These are phyloP conservation scores for Polyergus mexicanus DNA, from an alignment of 1,140 invertebrate genomes.

Conservation along the genomic window DNA sequence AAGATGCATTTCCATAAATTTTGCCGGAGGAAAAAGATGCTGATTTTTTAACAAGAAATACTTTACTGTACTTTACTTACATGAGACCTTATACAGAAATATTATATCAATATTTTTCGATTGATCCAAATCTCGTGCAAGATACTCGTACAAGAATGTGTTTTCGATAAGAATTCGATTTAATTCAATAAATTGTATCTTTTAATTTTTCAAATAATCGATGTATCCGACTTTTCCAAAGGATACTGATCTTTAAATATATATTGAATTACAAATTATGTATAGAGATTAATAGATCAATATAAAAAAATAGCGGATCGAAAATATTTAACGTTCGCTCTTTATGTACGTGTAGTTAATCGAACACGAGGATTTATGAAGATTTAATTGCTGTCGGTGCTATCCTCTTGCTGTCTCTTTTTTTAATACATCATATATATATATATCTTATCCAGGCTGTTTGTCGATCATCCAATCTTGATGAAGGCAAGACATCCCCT, in stretches of 20 bases:
- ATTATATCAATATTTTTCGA: no score
- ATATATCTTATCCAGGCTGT: neutral
- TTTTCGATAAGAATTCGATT: no score
- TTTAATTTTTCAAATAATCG: neutral
- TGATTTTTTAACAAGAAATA: no score
- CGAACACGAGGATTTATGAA: neutral
- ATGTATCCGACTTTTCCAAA: no score
- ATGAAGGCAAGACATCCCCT: neutral
- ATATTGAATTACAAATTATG: neutral
- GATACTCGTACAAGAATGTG: no score
- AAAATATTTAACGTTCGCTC: constrained; percentile 5
- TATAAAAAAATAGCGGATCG: neutral
- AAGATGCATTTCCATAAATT: no score
- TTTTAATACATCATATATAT: neutral
- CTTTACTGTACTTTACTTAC: no score
- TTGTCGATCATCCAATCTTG: neutral
- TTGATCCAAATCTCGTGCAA: no score
- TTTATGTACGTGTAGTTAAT: neutral
- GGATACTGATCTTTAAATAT: neutral
- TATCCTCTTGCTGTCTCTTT: neutral
- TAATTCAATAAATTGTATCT: no score
- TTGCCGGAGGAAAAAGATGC: no score
- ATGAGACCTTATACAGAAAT: no score
- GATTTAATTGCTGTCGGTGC: constrained; percentile 10
- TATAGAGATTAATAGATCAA: neutral